A percentile compares a stretch with the other conserved stretches of the same genome.
phyloP scores from a whole-genome alignment of 2,888 invertebrate species.

The Spicauda simplicius region DNA sequence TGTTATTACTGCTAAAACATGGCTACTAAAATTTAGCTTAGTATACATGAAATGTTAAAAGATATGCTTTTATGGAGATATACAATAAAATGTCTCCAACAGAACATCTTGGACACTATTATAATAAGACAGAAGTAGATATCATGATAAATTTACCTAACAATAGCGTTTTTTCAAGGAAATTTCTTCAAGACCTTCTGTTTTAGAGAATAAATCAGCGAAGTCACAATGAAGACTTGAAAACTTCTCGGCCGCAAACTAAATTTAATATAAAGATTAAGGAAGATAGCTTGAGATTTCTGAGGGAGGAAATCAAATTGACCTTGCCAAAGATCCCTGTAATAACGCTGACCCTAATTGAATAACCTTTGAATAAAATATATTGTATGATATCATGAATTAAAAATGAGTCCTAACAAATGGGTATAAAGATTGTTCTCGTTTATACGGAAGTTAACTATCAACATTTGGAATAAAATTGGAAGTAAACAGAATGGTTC shows the following conservation, averaged over 20 bases:
- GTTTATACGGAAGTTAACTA: constrained; percentile 28
- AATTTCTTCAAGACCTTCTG: constrained; percentile 3
- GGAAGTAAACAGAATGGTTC: constrained; percentile 33
- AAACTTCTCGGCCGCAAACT: constrained; percentile 39
- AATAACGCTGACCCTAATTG: constrained; percentile 45
- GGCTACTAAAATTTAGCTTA: too few species aligned
- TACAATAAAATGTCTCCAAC: too few species aligned
- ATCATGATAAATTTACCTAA: background rate
- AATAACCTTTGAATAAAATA: constrained; percentile 43
- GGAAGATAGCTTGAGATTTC: constrained; percentile 44
- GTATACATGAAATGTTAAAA: too few species aligned
- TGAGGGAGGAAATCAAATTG: constrained; percentile 44
- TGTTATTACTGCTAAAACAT: too few species aligned
- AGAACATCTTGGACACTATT: too few species aligned
- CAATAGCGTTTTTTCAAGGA: background rate
- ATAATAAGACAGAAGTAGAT: too few species aligned
- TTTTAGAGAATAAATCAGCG: constrained; percentile 20
- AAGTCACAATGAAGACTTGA: constrained; percentile 38
- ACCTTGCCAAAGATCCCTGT: constrained; percentile 41
- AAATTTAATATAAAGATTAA: constrained; percentile 47
- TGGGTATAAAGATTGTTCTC: constrained; percentile 32
- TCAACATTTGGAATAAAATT: constrained; percentile 38
- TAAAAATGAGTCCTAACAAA: constrained; percentile 32
- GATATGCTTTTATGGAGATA: too few species aligned
- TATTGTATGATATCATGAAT: constrained; percentile 21